Conservation (phyloP, 2,113 vertebrate species). For the Uria aalge region DNA sequence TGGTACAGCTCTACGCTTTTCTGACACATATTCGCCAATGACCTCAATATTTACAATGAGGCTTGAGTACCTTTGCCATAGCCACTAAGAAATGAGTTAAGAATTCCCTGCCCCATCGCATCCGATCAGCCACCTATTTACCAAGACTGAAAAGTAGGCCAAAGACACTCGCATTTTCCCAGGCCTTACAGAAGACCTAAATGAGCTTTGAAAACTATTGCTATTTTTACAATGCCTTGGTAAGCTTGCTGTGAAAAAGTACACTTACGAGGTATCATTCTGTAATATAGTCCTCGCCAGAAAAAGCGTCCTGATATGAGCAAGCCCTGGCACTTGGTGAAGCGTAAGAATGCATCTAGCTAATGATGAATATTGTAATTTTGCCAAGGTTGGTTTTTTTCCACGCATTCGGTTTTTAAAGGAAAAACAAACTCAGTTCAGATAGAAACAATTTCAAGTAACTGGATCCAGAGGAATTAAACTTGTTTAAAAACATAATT, state of each 20-base stretch:
- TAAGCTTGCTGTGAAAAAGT: background rate
- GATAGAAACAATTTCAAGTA: background rate
- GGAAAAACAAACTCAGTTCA: background rate
- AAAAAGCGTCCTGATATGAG: background rate
- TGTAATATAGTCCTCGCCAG: background rate
- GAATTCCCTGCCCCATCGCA: background rate
- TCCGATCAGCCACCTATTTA: background rate
- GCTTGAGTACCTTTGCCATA: background rate
- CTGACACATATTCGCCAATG: background rate
- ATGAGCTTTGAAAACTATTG: background rate
- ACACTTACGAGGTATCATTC: background rate
- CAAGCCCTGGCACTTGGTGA: background rate
- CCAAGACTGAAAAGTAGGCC: background rate
- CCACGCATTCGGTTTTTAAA: background rate
- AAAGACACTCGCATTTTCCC: background rate
- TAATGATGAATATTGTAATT: background rate
- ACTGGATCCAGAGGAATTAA: background rate
- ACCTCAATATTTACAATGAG: conserved; percentile 13
- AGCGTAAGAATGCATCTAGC: background rate
- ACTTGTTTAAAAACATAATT: background rate
- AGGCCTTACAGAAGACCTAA: background rate
- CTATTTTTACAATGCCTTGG: background rate
- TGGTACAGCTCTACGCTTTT: background rate
- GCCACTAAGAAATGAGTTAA: background rate
- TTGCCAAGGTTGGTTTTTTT: background rate